A percentile compares a stretch with the other conserved stretches of the same genome.
These are phyloP conservation scores for Armadillidium nasatum DNA, from an alignment of 1,140 invertebrate species.

Conservation along the genomic window DNA sequence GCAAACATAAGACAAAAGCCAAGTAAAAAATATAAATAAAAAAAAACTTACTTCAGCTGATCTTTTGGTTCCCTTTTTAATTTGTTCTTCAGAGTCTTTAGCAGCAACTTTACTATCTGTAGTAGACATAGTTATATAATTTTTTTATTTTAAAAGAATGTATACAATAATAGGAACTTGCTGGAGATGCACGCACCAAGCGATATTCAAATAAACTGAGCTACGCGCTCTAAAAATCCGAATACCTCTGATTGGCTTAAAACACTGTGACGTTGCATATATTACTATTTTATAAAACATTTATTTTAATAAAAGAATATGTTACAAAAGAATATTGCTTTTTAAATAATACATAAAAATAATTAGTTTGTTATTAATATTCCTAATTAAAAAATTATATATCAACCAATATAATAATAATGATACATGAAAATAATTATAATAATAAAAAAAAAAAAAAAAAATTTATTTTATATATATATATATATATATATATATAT, in stretches of 20 bases:
- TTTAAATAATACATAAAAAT: no score
- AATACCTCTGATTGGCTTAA: not conserved
- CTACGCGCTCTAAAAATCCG: not conserved
- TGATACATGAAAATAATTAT: no score
- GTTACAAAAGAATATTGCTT: no score
- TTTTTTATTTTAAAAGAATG: not conserved
- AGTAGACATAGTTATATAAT: not conserved
- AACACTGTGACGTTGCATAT: not conserved
- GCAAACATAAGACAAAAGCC: not conserved
- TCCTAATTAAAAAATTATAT: no score
- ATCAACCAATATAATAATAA: no score
- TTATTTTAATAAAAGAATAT: no score
- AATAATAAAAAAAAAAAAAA: no score
- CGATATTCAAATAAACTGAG: not conserved
- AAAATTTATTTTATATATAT: no score
- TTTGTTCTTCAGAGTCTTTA: constrained; percentile 3
- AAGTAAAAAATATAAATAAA: not conserved
- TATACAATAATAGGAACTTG: no score
- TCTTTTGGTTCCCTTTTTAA: constrained; percentile 8
- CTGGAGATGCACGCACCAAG: not conserved
- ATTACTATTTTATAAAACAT: not conserved
- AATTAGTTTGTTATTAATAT: no score
- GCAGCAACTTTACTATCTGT: not conserved
- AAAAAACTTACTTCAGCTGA: not conserved
- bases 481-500: no score